A percentile compares a stretch with the other conserved stretches of the same genome.
These are phyloP conservation scores for Willowsia nigromaculata DNA, from an alignment of 2,888 invertebrate genomes.

Conservation along the genomic window DNA sequence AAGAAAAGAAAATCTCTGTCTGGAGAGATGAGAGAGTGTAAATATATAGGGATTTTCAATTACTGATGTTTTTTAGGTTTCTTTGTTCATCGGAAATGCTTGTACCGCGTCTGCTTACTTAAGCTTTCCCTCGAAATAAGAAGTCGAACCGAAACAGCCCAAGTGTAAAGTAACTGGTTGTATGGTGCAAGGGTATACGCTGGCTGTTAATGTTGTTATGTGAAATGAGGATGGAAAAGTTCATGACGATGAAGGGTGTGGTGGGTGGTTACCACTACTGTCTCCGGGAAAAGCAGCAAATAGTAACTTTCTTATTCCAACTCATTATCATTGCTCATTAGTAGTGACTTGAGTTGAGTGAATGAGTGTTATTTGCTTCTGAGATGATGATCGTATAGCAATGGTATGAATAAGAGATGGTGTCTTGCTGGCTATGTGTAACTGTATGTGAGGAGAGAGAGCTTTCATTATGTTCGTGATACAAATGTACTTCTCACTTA, in stretches of 20 bases:
- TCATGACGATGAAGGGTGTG: background rate
- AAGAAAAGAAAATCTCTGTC: background rate
- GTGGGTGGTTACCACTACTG: background rate
- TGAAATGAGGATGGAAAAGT: background rate
- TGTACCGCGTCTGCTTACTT: background rate
- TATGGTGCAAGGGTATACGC: background rate
- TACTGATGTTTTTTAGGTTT: background rate
- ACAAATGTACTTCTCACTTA: background rate
- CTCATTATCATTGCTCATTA: slow-evolving; percentile 71
- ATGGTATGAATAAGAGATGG: background rate
- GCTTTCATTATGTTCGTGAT: background rate
- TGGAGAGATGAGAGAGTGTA: background rate
- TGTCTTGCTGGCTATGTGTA: background rate
- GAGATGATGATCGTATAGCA: background rate
- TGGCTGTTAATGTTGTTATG: background rate
- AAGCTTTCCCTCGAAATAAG: background rate
- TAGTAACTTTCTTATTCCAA: slow-evolving; percentile 53
- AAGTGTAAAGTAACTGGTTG: background rate
- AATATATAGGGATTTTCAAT: slow-evolving; percentile 47
- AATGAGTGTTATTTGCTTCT: slow-evolving; percentile 49
- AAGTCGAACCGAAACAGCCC: background rate
- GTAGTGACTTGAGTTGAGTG: slow-evolving; percentile 41
- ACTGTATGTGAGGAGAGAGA: too few species aligned
- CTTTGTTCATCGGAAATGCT: background rate
- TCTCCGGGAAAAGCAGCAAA: slow-evolving; percentile 6